Evolutionary conservation across 2,113 vertebrate species (phyloP).

Genomic region (Sorex araneus): DNA sequence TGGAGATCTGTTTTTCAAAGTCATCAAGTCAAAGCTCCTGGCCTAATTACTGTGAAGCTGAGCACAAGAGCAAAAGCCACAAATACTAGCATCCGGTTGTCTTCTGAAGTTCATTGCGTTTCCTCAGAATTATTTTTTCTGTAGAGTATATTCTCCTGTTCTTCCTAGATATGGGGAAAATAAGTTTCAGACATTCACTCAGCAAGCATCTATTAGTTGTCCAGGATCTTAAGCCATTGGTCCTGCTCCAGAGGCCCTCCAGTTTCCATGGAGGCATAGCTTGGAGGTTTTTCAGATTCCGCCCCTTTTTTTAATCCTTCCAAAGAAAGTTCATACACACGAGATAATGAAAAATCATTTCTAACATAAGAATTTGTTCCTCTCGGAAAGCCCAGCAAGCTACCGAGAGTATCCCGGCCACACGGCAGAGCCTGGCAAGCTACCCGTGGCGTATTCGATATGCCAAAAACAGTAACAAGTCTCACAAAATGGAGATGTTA

Average conservation of each 20-base stretch:
- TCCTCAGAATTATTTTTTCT: constrained; percentile 20
- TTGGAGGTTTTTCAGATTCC: constrained; percentile 19
- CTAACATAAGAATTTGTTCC: background rate
- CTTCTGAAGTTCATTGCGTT: constrained; percentile 56
- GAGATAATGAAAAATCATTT: background rate
- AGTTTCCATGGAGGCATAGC: background rate
- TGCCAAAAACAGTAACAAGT: too few species aligned
- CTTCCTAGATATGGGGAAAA: background rate
- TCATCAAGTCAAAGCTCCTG: background rate
- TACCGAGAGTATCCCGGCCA: too few species aligned
- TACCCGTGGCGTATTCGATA: too few species aligned
- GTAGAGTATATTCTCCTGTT: background rate
- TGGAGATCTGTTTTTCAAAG: constrained; percentile 14
- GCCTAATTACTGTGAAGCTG: background rate
- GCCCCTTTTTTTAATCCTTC: background rate
- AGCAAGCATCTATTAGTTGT: constrained; percentile 36
- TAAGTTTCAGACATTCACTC: constrained; percentile 31
- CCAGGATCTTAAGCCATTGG: background rate
- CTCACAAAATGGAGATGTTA: too few species aligned
- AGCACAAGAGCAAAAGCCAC: background rate
- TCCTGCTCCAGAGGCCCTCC: background rate
- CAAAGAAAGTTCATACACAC: background rate
- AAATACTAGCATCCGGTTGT: background rate
- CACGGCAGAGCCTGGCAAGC: too few species aligned
- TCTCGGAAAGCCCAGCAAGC: too few species aligned